Evolutionary conservation across 1,140 invertebrate species (phyloP).

Genomic region (Drosophila quadrilineata): DNA sequence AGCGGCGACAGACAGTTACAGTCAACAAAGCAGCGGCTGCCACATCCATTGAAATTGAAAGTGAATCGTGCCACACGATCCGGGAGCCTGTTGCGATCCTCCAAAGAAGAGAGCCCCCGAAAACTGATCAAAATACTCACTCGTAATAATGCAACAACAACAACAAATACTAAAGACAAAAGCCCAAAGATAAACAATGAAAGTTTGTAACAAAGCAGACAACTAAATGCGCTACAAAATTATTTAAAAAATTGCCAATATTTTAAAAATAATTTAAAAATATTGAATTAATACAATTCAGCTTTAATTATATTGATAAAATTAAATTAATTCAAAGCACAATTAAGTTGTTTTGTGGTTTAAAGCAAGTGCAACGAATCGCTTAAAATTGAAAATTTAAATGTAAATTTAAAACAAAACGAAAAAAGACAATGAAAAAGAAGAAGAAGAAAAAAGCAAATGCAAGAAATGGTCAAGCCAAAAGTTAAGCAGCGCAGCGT

Average conservation of each 20-base stretch:
- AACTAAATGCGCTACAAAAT: conserved; percentile 14
- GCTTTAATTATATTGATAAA: too few species aligned
- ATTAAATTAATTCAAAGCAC: too few species aligned
- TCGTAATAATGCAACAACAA: conserved; percentile 55
- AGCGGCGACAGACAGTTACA: too few species aligned
- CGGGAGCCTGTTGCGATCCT: conserved; percentile 56
- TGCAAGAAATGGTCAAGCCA: conserved; percentile 55
- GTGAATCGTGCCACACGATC: conserved; percentile 78
- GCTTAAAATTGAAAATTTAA: conserved; percentile 50
- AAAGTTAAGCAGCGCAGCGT: background rate
- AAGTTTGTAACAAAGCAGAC: background rate
- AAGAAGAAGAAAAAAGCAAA: conserved; percentile 39
- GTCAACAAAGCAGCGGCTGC: conserved; percentile 8
- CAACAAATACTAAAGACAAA: conserved; percentile 20
- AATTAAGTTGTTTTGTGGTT: conserved; percentile 2
- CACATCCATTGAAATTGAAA: conserved; percentile 73
- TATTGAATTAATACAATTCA: too few species aligned
- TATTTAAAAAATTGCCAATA: too few species aligned
- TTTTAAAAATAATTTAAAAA: too few species aligned
- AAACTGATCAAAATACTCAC: conserved; percentile 42
- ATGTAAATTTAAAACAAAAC: conserved; percentile 51
- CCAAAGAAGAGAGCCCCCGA: too few species aligned
- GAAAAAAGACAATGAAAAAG: conserved; percentile 37
- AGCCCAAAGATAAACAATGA: background rate
- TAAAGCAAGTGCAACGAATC: conserved; percentile 39